phyloP scores from a whole-genome alignment of 2,888 invertebrate species.

The Protonemura montana region DNA sequence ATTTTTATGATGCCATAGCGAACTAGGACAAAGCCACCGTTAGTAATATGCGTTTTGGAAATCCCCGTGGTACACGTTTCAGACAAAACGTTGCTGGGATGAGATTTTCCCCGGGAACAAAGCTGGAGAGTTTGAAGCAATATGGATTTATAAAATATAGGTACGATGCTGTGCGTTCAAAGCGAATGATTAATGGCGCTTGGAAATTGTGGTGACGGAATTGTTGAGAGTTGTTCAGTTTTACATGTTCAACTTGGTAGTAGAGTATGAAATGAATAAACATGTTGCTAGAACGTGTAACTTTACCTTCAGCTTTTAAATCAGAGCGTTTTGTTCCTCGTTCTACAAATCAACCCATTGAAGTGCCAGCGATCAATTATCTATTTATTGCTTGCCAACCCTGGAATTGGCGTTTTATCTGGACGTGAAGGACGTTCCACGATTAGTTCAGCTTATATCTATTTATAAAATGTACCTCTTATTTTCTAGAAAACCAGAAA shows the following conservation, averaged over 20 bases:
- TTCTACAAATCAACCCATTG: neutral
- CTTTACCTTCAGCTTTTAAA: neutral
- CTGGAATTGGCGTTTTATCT: neutral
- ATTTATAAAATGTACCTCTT: neutral
- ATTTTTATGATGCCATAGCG: neutral
- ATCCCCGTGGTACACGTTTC: neutral
- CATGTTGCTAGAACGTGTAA: neutral
- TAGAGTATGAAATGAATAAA: neutral
- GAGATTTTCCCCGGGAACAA: neutral
- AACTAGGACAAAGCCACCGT: neutral
- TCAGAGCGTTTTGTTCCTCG: neutral
- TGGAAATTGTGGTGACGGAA: neutral
- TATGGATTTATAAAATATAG: neutral
- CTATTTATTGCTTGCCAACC: neutral
- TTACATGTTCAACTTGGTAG: neutral
- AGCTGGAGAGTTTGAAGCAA: neutral
- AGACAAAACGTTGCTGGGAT: neutral
- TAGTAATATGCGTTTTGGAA: neutral
- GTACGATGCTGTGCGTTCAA: neutral
- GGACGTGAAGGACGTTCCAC: neutral
- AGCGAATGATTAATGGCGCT: no score
- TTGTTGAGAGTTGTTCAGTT: neutral
- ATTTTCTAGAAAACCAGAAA: neutral
- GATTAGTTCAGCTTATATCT: neutral
- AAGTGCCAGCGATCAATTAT: neutral